Evolutionary conservation across 2,888 invertebrate genomes (phyloP).

Genomic region (Plemyria rubiginata): DNA sequence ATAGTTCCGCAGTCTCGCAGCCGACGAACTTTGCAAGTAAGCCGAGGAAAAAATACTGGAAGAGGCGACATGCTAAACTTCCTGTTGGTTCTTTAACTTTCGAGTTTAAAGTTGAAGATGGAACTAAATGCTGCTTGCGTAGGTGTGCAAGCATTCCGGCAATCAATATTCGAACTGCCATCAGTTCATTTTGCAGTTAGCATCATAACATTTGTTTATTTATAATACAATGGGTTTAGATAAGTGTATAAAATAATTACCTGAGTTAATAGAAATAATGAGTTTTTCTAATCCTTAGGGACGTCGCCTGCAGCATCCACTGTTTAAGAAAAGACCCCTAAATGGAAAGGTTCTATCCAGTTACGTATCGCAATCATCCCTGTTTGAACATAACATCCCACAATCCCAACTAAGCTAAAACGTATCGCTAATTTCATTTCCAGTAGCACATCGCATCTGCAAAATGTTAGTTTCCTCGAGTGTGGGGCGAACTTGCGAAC

Average conservation of each 20-base stretch:
- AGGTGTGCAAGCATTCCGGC: no score
- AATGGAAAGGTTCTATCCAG: background rate
- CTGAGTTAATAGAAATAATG: no score
- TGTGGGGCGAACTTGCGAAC: slow-evolving; percentile 59
- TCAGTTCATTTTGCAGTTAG: no score
- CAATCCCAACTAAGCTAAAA: slow-evolving; percentile 20
- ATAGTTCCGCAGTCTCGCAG: slow-evolving; percentile 56
- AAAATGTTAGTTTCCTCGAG: slow-evolving; percentile 53
- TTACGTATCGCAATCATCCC: background rate
- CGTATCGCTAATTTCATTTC: slow-evolving; percentile 40
- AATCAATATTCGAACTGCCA: no score
- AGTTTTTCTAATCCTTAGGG: background rate
- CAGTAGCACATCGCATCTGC: slow-evolving; percentile 49
- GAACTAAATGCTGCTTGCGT: background rate
- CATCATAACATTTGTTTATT: no score
- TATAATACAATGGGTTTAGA: no score
- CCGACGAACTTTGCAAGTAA: slow-evolving; percentile 26
- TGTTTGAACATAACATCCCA: background rate
- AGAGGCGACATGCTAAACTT: slow-evolving; percentile 36
- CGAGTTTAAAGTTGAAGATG: slow-evolving; percentile 19
- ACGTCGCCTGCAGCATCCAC: no score
- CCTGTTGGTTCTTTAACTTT: slow-evolving; percentile 24
- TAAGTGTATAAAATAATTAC: no score
- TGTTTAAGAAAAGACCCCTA: no score
- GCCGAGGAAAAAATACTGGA: slow-evolving; percentile 43